phyloP scores from a whole-genome alignment of 2,113 vertebrate genomes.

The Diphyllodes magnificus region DNA sequence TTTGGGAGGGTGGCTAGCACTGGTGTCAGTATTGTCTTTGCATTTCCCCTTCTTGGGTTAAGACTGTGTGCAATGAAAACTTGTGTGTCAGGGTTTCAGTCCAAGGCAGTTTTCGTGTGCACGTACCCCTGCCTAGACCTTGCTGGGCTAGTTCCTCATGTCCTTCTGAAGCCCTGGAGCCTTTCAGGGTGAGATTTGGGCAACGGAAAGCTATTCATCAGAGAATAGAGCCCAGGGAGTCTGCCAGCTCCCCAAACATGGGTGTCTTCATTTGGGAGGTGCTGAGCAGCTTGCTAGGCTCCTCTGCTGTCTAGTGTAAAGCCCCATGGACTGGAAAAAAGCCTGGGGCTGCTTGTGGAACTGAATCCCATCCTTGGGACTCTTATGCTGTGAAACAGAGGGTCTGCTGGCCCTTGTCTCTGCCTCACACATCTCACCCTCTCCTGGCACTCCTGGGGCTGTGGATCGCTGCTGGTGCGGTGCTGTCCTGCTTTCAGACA shows the following conservation, averaged over 20 bases:
- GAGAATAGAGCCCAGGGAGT: neutral
- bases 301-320: neutral
- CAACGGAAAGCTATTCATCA: neutral
- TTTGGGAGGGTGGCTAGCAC: neutral
- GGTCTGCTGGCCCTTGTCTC: neutral
- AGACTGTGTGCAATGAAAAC: neutral
- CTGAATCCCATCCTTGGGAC: neutral
- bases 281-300: neutral
- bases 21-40: neutral
- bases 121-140: neutral
- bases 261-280: neutral
- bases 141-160: neutral
- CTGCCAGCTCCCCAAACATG: neutral
- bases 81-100: neutral
- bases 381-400: neutral
- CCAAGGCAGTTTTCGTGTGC: neutral
- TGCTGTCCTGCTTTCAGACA: neutral
- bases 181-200: neutral
- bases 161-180: neutral
- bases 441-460: rapidly evolving
- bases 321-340: neutral
- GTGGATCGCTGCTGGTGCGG: neutral
- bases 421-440: neutral
- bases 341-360: neutral
- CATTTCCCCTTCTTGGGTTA: neutral